phyloP scores from a whole-genome alignment of 2,797 vertebrate genomes.

The Neoniphon sammara region DNA sequence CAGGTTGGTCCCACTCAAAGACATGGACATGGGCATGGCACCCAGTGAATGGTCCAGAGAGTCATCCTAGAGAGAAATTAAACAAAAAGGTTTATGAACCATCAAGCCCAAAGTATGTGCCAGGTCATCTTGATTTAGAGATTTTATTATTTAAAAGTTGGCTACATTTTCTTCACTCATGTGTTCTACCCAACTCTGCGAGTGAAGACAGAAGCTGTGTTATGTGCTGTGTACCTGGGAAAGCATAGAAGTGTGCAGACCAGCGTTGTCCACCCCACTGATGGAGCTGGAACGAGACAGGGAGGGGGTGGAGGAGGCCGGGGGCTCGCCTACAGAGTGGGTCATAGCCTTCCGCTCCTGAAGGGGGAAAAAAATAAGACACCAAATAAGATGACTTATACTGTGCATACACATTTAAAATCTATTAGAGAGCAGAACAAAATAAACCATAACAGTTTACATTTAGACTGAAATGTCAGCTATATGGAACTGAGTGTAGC shows the following conservation, averaged over 20 bases:
- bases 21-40: constrained; percentile 84
- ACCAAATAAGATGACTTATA: not conserved
- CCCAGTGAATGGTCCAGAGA: constrained; percentile 88
- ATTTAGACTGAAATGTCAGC: too few species aligned
- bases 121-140: not conserved
- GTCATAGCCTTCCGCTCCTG: constrained; percentile 89
- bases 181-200: too few species aligned
- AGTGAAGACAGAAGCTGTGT: too few species aligned
- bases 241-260: constrained; percentile 87
- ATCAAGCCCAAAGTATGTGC: not conserved
- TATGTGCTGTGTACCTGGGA: constrained; percentile 85
- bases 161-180: too few species aligned
- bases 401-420: not conserved
- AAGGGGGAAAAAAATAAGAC: not conserved
- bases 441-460: not conserved
- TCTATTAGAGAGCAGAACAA: not conserved
- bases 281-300: constrained; percentile 97
- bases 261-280: constrained; percentile 89
- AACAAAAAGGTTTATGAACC: not conserved
- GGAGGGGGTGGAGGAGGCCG: constrained; percentile 89
- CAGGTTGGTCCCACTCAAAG: constrained; percentile 89
- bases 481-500: too few species aligned
- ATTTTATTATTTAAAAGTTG: not conserved
- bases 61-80: constrained; percentile 85
- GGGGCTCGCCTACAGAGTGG: constrained; percentile 79